These are phyloP conservation scores for Drosophila lacicola DNA, from an alignment of 2,888 invertebrate species.

Conservation along the genomic window DNA sequence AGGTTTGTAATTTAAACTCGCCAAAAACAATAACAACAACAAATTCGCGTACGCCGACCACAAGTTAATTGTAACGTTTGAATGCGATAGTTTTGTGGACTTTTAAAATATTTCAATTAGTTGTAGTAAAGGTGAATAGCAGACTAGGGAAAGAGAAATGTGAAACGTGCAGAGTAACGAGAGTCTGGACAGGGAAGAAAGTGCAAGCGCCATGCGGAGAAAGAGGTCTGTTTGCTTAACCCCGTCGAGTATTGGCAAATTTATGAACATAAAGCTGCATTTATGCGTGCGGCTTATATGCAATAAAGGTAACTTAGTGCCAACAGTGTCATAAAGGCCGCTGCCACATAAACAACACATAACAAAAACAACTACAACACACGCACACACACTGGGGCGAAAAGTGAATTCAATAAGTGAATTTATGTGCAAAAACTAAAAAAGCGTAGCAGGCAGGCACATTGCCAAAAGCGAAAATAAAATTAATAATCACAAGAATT, in stretches of 20 bases:
- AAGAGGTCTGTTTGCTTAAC: constrained; percentile 69
- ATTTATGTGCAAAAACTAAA: constrained; percentile 60
- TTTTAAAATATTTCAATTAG: constrained; percentile 77
- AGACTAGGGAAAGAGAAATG: neutral
- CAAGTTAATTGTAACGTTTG: constrained; percentile 62
- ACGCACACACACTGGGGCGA: constrained; percentile 9
- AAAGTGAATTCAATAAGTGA: constrained; percentile 66
- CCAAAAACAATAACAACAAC: constrained; percentile 18
- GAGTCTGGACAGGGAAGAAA: constrained; percentile 52
- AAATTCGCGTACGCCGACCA: constrained; percentile 29
- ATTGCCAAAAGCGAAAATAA: constrained; percentile 77
- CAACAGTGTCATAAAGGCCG: constrained; percentile 78
- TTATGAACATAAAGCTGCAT: constrained; percentile 79
- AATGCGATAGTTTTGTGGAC: constrained; percentile 69
- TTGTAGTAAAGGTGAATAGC: constrained; percentile 22
- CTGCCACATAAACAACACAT: constrained; percentile 66
- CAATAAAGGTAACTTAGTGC: constrained; percentile 81
- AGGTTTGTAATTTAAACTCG: constrained; percentile 64
- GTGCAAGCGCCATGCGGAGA: constrained; percentile 54
- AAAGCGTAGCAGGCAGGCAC: constrained; percentile 63
- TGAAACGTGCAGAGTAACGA: neutral
- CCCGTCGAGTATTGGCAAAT: constrained; percentile 71
- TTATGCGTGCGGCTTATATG: constrained; percentile 80
- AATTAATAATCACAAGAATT: constrained; percentile 81
- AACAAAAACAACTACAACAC: constrained; percentile 24